phyloP scores from a whole-genome alignment of 2,888 invertebrate genomes.

The Dendrolimus pini region DNA sequence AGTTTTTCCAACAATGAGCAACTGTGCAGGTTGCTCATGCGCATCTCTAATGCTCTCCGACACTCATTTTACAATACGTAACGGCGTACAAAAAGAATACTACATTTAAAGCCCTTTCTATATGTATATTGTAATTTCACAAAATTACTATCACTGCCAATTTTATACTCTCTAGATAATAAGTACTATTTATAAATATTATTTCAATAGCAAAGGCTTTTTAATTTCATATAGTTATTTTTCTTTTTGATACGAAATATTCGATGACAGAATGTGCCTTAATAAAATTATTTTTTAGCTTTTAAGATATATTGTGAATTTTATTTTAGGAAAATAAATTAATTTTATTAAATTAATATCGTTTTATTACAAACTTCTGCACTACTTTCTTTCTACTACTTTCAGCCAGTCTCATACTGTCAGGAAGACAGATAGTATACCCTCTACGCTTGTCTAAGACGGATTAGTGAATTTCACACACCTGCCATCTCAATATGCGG shows the following conservation, averaged over 20 bases:
- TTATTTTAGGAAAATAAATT: constrained; percentile 28
- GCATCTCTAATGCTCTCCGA: too few species aligned
- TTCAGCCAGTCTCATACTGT: too few species aligned
- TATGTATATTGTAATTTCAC: constrained; percentile 3
- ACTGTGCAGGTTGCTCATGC: too few species aligned
- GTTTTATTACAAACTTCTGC: background rate
- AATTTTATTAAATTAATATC: constrained; percentile 7
- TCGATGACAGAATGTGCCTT: constrained; percentile 32
- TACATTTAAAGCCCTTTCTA: too few species aligned
- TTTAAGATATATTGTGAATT: constrained; percentile 12
- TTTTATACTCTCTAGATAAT: constrained; percentile 28
- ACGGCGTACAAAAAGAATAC: too few species aligned
- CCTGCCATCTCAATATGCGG: too few species aligned
- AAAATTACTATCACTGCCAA: constrained; percentile 43
- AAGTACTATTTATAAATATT: constrained; percentile 11
- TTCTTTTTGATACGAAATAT: constrained; percentile 8
- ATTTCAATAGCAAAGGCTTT: constrained; percentile 12
- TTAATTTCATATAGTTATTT: background rate
- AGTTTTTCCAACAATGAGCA: too few species aligned
- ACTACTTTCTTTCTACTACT: too few species aligned
- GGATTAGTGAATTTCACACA: too few species aligned
- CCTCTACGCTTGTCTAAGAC: too few species aligned
- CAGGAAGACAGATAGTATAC: too few species aligned
- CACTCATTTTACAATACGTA: too few species aligned
- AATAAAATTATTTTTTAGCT: constrained; percentile 28